Evolutionary conservation across 2,797 vertebrate genomes (phyloP).

Genomic region (Loris lydekkerianus): DNA sequence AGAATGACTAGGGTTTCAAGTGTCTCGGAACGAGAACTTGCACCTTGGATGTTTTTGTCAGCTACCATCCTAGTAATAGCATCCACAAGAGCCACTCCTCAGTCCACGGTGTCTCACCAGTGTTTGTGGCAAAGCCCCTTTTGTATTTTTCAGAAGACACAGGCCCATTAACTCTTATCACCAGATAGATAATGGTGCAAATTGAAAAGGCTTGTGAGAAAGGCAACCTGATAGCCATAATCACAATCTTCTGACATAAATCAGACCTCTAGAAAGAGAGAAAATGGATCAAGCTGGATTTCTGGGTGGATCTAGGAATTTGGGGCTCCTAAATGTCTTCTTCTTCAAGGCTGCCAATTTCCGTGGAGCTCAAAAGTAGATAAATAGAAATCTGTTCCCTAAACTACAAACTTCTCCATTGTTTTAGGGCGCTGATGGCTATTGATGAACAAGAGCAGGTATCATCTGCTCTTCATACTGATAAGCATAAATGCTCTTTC

Average conservation of each 20-base stretch:
- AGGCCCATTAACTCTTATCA: background rate
- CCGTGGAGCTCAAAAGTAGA: background rate
- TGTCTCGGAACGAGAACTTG: slow-evolving; percentile 85
- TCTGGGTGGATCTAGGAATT: slow-evolving; percentile 43
- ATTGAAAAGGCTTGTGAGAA: slow-evolving; percentile 66
- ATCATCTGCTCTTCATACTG: background rate
- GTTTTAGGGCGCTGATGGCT: background rate
- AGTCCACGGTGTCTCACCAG: background rate
- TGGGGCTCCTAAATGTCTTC: slow-evolving; percentile 51
- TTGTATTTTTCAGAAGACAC: slow-evolving; percentile 10
- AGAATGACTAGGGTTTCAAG: slow-evolving; percentile 86
- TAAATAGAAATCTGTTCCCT: background rate
- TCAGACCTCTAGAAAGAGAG: slow-evolving; percentile 66
- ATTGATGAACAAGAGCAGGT: background rate
- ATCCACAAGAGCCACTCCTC: slow-evolving; percentile 36
- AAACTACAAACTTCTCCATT: background rate
- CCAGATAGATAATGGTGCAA: slow-evolving; percentile 18
- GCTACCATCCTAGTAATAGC: slow-evolving; percentile 74
- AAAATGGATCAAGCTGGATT: slow-evolving; percentile 54
- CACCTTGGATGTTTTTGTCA: slow-evolving; percentile 84
- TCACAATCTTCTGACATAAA: slow-evolving; percentile 50
- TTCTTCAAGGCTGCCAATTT: background rate
- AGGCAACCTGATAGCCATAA: slow-evolving; percentile 1
- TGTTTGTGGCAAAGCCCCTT: slow-evolving; percentile 70
- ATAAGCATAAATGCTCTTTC: background rate